phyloP scores from a whole-genome alignment of 1,140 invertebrate species.

The Acromyrmex charruanus region DNA sequence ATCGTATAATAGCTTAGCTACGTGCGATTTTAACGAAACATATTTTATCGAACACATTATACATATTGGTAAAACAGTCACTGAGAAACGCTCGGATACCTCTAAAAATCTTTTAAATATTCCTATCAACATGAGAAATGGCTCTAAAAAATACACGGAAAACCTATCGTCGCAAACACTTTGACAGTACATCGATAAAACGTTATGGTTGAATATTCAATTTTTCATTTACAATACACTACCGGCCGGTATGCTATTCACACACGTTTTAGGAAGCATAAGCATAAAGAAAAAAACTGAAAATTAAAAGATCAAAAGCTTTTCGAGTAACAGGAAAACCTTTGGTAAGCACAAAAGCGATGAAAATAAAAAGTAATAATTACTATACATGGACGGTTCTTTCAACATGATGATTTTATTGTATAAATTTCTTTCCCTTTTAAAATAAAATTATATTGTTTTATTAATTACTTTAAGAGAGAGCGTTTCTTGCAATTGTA shows the following conservation, averaged over 20 bases:
- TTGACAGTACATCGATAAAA: slow-evolving; percentile 47
- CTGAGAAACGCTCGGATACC: slow-evolving; percentile 20
- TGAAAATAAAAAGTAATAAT: background rate
- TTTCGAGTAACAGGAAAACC: background rate
- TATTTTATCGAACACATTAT: slow-evolving; percentile 19
- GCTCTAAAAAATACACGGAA: slow-evolving; percentile 32
- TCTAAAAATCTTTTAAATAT: slow-evolving; percentile 61
- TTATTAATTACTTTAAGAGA: background rate
- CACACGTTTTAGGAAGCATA: background rate
- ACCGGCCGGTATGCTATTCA: background rate
- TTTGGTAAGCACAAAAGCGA: background rate
- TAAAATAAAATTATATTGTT: background rate
- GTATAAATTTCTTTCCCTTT: background rate
- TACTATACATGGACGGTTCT: background rate
- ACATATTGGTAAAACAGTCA: slow-evolving; percentile 22
- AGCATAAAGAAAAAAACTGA: slow-evolving; percentile 27
- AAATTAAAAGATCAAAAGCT: background rate
- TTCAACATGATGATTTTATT: background rate
- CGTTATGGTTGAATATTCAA: slow-evolving; percentile 52
- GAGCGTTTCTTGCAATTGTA: background rate
- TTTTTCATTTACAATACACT: slow-evolving; percentile 27
- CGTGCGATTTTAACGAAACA: background rate
- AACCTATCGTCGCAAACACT: slow-evolving; percentile 53
- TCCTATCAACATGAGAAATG: slow-evolving; percentile 41
- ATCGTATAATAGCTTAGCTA: background rate